phyloP scores from a whole-genome alignment of 2,113 vertebrate species.

The Strix aluco region DNA sequence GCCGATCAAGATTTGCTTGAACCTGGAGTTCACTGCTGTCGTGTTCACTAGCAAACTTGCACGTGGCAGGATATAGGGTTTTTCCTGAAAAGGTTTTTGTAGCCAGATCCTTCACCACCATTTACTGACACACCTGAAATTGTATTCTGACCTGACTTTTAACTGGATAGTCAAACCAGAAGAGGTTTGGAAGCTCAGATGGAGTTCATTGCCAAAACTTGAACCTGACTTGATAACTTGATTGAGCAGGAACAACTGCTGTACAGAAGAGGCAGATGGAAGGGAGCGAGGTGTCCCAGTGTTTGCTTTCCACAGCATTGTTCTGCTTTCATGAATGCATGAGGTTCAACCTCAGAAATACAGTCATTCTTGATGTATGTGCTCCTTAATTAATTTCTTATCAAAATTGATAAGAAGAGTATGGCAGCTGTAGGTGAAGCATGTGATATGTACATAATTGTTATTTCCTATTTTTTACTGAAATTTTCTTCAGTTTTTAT shows the following conservation, averaged over 20 bases:
- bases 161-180: not conserved
- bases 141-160: not conserved
- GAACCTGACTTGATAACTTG: not conserved
- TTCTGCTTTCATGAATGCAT: not conserved
- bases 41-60: not conserved
- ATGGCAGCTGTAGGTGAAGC: not conserved
- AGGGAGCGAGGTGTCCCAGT: not conserved
- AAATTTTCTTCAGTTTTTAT: not conserved
- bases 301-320: not conserved
- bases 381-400: not conserved
- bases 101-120: not conserved
- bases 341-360: not conserved
- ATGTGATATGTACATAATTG: not conserved
- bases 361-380: not conserved
- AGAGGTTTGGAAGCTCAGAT: not conserved
- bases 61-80: not conserved
- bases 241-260: not conserved
- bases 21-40: not conserved
- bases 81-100: not conserved
- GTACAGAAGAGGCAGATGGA: not conserved
- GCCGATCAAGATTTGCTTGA: not conserved
- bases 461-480: not conserved
- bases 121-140: not conserved
- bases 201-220: not conserved
- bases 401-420: not conserved